Base-by-base conservation (phyloP, 1,140 invertebrate genomes). In the Popillia japonica region DNA sequence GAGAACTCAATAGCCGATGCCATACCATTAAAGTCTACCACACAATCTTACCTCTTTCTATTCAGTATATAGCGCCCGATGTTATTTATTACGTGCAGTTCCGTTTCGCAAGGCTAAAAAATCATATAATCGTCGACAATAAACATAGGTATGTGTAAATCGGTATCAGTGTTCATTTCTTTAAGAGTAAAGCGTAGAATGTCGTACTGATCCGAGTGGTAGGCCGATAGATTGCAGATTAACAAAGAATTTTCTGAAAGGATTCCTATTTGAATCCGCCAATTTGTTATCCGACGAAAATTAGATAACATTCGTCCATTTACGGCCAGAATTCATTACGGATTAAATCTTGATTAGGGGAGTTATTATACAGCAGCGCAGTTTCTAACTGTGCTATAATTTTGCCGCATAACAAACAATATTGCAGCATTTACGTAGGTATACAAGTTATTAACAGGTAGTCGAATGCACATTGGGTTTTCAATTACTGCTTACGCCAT, bases 391-490 rank as follows among this genome's bases (percentile, higher is more conserved):
- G 23, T 64, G 22, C 22, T 64, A 27, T 64, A 64, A 64, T 64
- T 64, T 64, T 64, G 10, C 61, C 23, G n/a, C n/a, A n/a, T n/a
- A 27, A 23, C 3, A 9, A 27, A 27, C 61, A 64, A 22, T 64
- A 64, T 64, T 64, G 61, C 61, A 64, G 22, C 61, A 64, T 64
- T 64, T 64, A 64, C 61, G 61, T 64, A 64, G 61, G 61, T 64
- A 64, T 64, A 64, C 20, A 8, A n/a, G 61, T 64, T 64, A 20
- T 64, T 64, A 64, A 64, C 61, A n/a, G 61, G 61, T 64, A 64
- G 61, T 64, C 17, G 61, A 64, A 64, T 23, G 61, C 20, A 64
- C 17, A 20, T 64, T 23, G 17, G 22, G 17, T 64, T 64, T 64
- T 27, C 22, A 64, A 64, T 64, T 64, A 64, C 17, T 20, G 61